Base-by-base conservation (phyloP, 2,113 vertebrate species). In the Pluvianellus socialis region DNA sequence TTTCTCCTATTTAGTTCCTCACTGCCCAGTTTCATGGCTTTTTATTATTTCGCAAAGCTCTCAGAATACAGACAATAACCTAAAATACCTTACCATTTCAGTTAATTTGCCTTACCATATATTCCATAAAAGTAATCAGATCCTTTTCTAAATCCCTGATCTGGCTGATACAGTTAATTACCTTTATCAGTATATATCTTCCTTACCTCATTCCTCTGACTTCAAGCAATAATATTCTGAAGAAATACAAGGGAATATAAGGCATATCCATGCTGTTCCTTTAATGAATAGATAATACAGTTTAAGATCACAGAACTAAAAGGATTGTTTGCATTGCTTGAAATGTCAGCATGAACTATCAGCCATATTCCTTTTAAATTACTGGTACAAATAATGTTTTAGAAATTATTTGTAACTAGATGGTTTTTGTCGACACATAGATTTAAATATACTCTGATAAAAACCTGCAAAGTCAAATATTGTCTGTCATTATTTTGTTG, bases 1-100 rank as follows among this genome's bases (percentile, higher is more conserved):
- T 97, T 97, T 97, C 92, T 95, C 89, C 89, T 95, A 88, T 95
- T 96, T 94, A 97, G 92, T 96, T 96, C 96, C 94, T 90, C 79
- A 70, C 84, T 82, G 62, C 23, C 58, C 32, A 82, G 92, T 97
- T 97, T 97, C 94, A 94, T 44, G 87, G 94, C 66, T 92, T 88
- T 95, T 94, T 90, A 73, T 94, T 94, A 92, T 90, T 89, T 94
- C 27, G 71, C 35, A 70, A 92, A 91, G 59, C 13, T 72, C 53
- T 73, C 70, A 72, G 59, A 94, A 87, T 38, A 65, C 14, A 82
- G 91, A 72, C 13, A 50, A 77, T 83, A 92, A 81, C 15, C 49
- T 85, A 89, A 92, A 91, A 85, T 73, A 88, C 6, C 10, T 71
- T 59, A 66, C 24, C 22, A 72, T 75, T 92, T 94, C 65, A 81